phyloP scores from a whole-genome alignment of 1,140 invertebrate genomes.

The Temnothorax longispinosus region DNA sequence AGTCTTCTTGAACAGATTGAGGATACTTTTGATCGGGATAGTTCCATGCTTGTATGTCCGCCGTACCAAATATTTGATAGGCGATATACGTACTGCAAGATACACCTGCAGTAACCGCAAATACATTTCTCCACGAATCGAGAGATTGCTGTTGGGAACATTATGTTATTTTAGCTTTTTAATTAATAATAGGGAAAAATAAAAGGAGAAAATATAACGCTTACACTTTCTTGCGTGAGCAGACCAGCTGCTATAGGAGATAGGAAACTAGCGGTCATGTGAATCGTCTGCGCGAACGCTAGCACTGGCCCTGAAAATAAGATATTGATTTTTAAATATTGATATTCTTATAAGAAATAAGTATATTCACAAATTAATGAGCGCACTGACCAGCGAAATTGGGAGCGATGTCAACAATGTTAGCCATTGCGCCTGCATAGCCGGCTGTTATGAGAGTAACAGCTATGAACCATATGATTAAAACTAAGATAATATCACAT shows the following conservation, averaged over 20 bases:
- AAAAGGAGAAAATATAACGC: conserved; percentile 64
- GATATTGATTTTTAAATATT: conserved; percentile 12
- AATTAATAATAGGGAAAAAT: background rate
- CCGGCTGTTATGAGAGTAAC: conserved; percentile 91
- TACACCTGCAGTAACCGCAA: conserved; percentile 89
- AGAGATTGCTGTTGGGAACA: conserved; percentile 86
- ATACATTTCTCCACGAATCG: conserved; percentile 91
- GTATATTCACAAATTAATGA: background rate
- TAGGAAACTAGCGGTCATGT: conserved; percentile 91
- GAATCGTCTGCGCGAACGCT: conserved; percentile 91
- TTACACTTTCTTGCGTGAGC: conserved; percentile 86
- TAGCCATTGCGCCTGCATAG: conserved; percentile 92
- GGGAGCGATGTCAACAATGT: conserved; percentile 91
- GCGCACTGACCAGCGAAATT: conserved; percentile 87
- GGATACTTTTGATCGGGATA: conserved; percentile 85
- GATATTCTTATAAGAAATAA: background rate
- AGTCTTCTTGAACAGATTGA: conserved; percentile 79
- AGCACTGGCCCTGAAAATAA: conserved; percentile 87
- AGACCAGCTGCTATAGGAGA: conserved; percentile 89
- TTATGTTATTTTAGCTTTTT: background rate
- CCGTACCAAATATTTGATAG: conserved; percentile 90
- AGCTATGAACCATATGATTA: conserved; percentile 89
- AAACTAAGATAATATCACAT: conserved; percentile 87
- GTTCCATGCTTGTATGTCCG: conserved; percentile 89
- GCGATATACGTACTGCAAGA: conserved; percentile 89